Base-by-base conservation (phyloP, 2,797 vertebrate species). In the Pseudocheirus occidentalis region DNA sequence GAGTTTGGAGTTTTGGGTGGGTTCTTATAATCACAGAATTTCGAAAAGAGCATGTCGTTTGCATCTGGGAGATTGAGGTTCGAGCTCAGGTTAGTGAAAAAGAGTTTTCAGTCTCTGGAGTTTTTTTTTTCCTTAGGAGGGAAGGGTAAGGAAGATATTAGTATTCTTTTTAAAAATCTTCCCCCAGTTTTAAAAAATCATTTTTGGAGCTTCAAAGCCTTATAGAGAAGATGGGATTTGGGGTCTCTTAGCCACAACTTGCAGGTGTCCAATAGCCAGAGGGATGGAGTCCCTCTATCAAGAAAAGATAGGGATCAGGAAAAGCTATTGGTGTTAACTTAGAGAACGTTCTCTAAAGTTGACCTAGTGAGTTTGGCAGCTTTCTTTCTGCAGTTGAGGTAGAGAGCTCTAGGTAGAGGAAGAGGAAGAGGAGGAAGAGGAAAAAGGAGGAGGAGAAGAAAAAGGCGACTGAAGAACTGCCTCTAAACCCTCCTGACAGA, bases 401-500 rank as follows among this genome's bases (percentile, higher is more conserved):
- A 31, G 11, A 90, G 55, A 34, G 93, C 59, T 66, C 81, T 95
- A 93, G 90, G 91, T 46, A 97, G 97, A 52, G 28, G 55, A 97
- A 97, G 98, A 95, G 97, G 59, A 13, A 0, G 29, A 31, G 3
- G 29, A 12, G 3, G n/a, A 40, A 7, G n/a, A 40, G 0, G 34
- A 52, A 95, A 96, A 53, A 13, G 28, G 10, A 59, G 10, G 4
- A 62, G 24, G 12, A 62, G 62, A 27, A 57, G 57, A 12, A 57
- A 56, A 56, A 56, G 55, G 24, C 24, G 58, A 57, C 57, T 66
- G 62, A n/a, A 73, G 59, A 94, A 94, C 96, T 94, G 90, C 91
- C 94, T 96, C 95, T 96, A 97, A 97, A 94, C 92, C 94, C 95
- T 18, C 93, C 96, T 97, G 97, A 98, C 97, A 98, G 97, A 94